phyloP scores from a whole-genome alignment of 2,797 vertebrate genomes.

The Megalops cyprinoides region DNA sequence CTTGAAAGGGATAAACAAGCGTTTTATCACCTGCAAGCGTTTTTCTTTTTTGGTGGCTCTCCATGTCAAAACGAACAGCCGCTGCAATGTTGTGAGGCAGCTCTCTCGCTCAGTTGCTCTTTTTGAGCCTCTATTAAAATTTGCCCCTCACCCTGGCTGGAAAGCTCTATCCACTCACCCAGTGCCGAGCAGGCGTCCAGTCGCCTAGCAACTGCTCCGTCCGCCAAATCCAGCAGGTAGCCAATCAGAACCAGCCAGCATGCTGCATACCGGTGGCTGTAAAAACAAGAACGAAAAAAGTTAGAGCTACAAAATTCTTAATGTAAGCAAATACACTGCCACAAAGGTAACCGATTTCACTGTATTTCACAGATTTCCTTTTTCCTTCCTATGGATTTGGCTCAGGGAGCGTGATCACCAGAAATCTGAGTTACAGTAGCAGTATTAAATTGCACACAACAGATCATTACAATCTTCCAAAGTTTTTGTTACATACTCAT shows the following conservation, averaged over 20 bases:
- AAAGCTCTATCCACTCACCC: conserved; percentile 74
- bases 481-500: too few relatives aligned
- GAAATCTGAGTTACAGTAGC: neutral
- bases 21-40: neutral
- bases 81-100: neutral
- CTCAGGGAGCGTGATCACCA: neutral
- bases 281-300: neutral
- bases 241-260: conserved; percentile 91
- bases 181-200: conserved; percentile 83
- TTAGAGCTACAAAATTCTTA: neutral
- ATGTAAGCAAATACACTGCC: neutral
- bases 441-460: neutral
- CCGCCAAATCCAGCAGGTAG: conserved; percentile 88
- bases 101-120: neutral
- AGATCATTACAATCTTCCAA: too few relatives aligned
- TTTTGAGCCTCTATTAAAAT: neutral
- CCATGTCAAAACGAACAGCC: neutral
- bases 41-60: neutral
- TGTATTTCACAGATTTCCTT: too few relatives aligned
- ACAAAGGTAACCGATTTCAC: too few relatives aligned
- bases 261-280: conserved; percentile 80
- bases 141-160: neutral
- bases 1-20: neutral
- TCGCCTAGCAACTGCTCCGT: conserved; percentile 84
- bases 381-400: neutral